Evolutionary conservation across 2,888 invertebrate genomes (phyloP).

Genomic region (Hirtodrosophila confusa): DNA sequence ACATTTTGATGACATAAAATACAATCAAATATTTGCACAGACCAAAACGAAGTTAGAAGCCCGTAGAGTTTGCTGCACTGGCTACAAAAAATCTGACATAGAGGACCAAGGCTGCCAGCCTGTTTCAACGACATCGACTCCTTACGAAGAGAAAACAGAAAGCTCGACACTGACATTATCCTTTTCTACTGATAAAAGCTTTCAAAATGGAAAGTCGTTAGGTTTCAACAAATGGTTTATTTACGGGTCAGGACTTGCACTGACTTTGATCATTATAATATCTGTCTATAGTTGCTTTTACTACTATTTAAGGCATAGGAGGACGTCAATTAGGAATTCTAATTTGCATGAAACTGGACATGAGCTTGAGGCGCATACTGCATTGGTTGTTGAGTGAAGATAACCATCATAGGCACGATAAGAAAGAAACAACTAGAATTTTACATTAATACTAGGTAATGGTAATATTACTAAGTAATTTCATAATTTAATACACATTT

Average conservation of each 20-base stretch:
- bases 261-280: not conserved
- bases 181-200: not conserved
- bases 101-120: conserved; percentile 12
- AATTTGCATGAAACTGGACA: not conserved
- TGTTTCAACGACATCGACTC: conserved; percentile 2
- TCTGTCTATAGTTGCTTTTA: not conserved
- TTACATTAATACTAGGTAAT: too few relatives aligned
- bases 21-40: conserved; percentile 23
- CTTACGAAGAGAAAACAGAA: not conserved
- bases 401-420: too few relatives aligned
- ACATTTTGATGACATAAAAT: not conserved
- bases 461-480: too few relatives aligned
- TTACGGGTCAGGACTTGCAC: not conserved
- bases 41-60: conserved; percentile 26
- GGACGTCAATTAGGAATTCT: too few relatives aligned
- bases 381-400: not conserved
- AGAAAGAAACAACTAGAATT: too few relatives aligned
- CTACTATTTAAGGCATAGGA: not conserved
- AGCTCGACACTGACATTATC: not conserved
- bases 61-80: conserved; percentile 35
- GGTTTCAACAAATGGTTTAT: not conserved
- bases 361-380: not conserved
- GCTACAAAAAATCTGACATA: conserved; percentile 18
- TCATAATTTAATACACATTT: too few relatives aligned
- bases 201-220: not conserved